Percentiles rank a stretch among this genome's conserved stretches.
phyloP scores from a whole-genome alignment of 2,888 invertebrate genomes.

The Synanthedon tipuliformis region DNA sequence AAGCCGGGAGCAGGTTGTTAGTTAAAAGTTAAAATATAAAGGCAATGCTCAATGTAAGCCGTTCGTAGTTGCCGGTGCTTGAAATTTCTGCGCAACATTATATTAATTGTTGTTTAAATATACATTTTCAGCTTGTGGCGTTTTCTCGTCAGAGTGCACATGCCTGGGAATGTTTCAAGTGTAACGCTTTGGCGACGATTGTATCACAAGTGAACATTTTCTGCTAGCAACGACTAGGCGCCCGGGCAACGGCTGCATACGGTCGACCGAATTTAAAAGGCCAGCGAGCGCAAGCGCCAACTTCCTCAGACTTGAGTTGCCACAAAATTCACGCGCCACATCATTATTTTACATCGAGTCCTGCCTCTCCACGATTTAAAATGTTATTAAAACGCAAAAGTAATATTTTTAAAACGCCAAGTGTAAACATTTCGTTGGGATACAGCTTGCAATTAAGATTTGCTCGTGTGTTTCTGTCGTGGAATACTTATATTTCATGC shows the following conservation, averaged over 20 bases:
- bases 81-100: too few species aligned
- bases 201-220: slow-evolving; percentile 2
- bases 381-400: slow-evolving; percentile 54
- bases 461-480: slow-evolving; percentile 25
- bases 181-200: not conserved
- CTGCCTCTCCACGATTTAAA: slow-evolving; percentile 30
- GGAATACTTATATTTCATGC: slow-evolving; percentile 19
- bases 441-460: slow-evolving; percentile 41
- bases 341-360: slow-evolving; percentile 54
- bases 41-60: too few species aligned
- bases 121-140: not conserved
- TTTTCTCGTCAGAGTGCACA: not conserved
- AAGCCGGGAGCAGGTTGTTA: too few species aligned
- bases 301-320: slow-evolving; percentile 1
- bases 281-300: not conserved
- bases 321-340: slow-evolving; percentile 33
- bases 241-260: not conserved
- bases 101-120: not conserved
- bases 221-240: slow-evolving; percentile 1
- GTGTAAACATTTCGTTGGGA: slow-evolving; percentile 15
- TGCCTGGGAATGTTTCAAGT: not conserved
- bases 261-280: slow-evolving; percentile 2
- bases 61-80: too few species aligned
- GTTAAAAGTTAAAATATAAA: too few species aligned
- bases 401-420: slow-evolving; percentile 50